Conservation (phyloP, 2,888 invertebrate genomes). For the Cremastinae sp. region DNA sequence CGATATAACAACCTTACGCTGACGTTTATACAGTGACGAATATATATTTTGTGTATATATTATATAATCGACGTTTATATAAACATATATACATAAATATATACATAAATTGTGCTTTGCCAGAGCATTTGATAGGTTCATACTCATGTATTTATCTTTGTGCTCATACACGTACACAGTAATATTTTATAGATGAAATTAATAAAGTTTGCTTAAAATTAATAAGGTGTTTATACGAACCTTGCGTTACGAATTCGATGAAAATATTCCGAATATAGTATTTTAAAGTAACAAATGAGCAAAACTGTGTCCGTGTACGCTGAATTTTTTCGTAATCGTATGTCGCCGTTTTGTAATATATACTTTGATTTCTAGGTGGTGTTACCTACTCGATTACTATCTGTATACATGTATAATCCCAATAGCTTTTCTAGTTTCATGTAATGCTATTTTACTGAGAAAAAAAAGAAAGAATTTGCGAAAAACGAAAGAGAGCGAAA, state of each 20-base stretch:
- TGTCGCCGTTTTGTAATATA: slow-evolving; percentile 73
- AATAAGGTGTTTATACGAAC: too few species aligned
- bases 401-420: slow-evolving; percentile 68
- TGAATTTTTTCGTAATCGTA: slow-evolving; percentile 60
- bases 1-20: slow-evolving; percentile 37
- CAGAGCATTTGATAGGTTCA: slow-evolving; percentile 50
- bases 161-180: slow-evolving; percentile 55
- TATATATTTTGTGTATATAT: slow-evolving; percentile 42
- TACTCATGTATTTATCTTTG: slow-evolving; percentile 50
- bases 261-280: too few species aligned
- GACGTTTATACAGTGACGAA: slow-evolving; percentile 39
- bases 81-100: slow-evolving; percentile 35
- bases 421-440: slow-evolving; percentile 63
- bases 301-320: slow-evolving; percentile 52
- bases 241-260: too few species aligned
- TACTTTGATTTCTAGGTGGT: slow-evolving; percentile 79
- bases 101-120: slow-evolving; percentile 50
- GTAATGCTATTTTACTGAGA: slow-evolving; percentile 58
- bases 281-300: background rate
- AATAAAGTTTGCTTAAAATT: too few species aligned
- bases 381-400: slow-evolving; percentile 72
- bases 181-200: background rate
- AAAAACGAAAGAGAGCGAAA: slow-evolving; percentile 30
- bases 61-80: slow-evolving; percentile 42
- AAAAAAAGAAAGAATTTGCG: slow-evolving; percentile 28